Evolutionary conservation across 2,797 vertebrate genomes (phyloP), one percentile per base, ranked within the genome.

Genomic region (Valencia hispanica): DNA sequence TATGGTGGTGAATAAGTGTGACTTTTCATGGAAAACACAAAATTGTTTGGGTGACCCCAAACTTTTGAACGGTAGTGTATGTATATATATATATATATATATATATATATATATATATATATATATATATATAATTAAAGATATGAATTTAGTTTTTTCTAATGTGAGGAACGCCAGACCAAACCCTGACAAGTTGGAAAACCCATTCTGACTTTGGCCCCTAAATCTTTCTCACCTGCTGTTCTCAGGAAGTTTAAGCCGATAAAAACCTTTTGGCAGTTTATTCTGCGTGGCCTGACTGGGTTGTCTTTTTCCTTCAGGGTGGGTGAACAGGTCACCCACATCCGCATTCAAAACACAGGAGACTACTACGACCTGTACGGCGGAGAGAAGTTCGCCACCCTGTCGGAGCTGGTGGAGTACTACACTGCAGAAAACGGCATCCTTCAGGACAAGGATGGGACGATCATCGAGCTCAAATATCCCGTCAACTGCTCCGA

Each of bases 301-400:
- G 36, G n/a, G 22, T 63, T 34, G 27, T 47, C 27, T 68, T 18
- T n/a, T 36, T 14, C 32, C 50, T 68, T 6, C 92, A 99, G 98
- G 91, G 96, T 99, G 47, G 95, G 95, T 2, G 97, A 99, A 0
- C 53, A 87, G 50, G 96, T 99, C 83, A 99, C 98, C 45, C 98
- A 99, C 87, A 99, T 99, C 87, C 96, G 98, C 20, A 99, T 99
- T 93, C 98, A 99, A 90, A 99, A 99, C 90, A 97, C 98, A 0
- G 98, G 98, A 0, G 98, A 99, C 86, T 99, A 91, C 93, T 99
- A 99, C 0, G 98, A 99, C 91, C 94, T 99, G 47, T 99, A 99
- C 1, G 98, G 98, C 45, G 98, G 98, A 68, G 98, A 99, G 93
- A 99, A 99, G 94, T 99, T 99, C 32, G 98, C 98, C 25, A 99